These are phyloP conservation scores for Homalodisca vitripennis DNA, from an alignment of 1,140 invertebrate species.

Conservation along the genomic window DNA sequence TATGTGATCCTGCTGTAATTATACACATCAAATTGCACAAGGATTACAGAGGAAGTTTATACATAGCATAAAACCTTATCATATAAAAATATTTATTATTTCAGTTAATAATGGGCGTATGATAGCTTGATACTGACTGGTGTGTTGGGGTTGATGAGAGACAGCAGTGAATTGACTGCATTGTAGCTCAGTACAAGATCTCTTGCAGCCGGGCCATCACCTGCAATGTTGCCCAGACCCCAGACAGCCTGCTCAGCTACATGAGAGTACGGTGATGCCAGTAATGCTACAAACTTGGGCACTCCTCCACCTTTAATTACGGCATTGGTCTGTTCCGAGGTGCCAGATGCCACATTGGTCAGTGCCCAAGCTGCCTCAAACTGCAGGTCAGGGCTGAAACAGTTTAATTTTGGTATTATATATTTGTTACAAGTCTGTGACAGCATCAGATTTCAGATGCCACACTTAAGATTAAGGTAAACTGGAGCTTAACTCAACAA, in stretches of 20 bases:
- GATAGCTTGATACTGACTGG: constrained; percentile 47
- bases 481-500: no score
- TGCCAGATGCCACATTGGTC: constrained; percentile 92
- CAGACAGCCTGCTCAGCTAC: constrained; percentile 96
- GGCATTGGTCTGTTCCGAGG: constrained; percentile 63
- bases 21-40: no score
- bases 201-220: constrained; percentile 73
- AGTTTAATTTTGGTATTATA: no score
- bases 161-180: constrained; percentile 65
- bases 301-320: constrained; percentile 80
- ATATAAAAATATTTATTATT: no score
- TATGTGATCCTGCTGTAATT: no score
- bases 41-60: no score
- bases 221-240: constrained; percentile 97
- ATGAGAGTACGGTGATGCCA: constrained; percentile 69
- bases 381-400: constrained; percentile 78
- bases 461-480: no score
- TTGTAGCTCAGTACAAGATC: constrained; percentile 70
- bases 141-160: constrained; percentile 61
- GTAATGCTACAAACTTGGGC: constrained; percentile 75
- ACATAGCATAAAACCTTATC: no score
- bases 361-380: constrained; percentile 98
- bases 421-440: no score
- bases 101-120: no score
- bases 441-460: no score